Evolutionary conservation across 2,888 invertebrate species (phyloP).

Genomic region (Drosophila emarginata): DNA sequence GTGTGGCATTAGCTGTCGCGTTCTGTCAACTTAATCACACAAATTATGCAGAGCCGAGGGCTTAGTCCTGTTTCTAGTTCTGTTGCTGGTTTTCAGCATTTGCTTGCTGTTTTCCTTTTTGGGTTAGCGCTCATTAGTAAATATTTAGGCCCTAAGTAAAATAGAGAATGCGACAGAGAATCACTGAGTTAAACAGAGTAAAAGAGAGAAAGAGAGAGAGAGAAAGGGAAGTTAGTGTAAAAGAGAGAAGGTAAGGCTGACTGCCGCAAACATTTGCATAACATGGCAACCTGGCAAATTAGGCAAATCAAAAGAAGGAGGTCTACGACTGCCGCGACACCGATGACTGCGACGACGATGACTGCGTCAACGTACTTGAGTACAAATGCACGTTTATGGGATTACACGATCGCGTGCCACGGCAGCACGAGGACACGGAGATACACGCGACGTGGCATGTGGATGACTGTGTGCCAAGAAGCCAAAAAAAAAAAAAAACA

Average conservation of each 20-base stretch:
- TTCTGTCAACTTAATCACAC: constrained; percentile 54
- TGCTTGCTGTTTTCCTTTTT: constrained; percentile 44
- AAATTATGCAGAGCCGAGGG: constrained; percentile 43
- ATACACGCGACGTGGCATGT: constrained; percentile 51
- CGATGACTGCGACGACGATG: constrained; percentile 26
- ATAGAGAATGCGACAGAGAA: constrained; percentile 2
- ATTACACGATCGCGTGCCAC: constrained; percentile 70
- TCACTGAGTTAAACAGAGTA: neutral
- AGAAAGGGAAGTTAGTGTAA: too few species aligned
- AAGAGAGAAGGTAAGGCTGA: too few species aligned
- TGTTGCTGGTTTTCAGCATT: neutral
- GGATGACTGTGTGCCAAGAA: constrained; percentile 38
- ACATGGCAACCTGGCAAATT: constrained; percentile 65
- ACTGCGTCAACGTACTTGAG: constrained; percentile 36
- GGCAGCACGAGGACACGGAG: constrained; percentile 40
- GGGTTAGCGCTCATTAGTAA: constrained; percentile 75
- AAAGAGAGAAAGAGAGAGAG: neutral
- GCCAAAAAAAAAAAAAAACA: constrained; percentile 33
- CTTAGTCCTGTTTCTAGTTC: constrained; percentile 12
- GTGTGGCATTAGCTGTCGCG: constrained; percentile 49
- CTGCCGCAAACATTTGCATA: constrained; percentile 60
- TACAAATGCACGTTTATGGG: constrained; percentile 57
- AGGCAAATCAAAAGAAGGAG: constrained; percentile 58
- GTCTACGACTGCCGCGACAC: constrained; percentile 11
- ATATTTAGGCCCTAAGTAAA: constrained; percentile 52